Percentiles rank a stretch among this genome's conserved stretches.
These are phyloP conservation scores for Paramisgurnus dabryanus DNA, from an alignment of 2,113 vertebrate genomes.

Conservation along the genomic window DNA sequence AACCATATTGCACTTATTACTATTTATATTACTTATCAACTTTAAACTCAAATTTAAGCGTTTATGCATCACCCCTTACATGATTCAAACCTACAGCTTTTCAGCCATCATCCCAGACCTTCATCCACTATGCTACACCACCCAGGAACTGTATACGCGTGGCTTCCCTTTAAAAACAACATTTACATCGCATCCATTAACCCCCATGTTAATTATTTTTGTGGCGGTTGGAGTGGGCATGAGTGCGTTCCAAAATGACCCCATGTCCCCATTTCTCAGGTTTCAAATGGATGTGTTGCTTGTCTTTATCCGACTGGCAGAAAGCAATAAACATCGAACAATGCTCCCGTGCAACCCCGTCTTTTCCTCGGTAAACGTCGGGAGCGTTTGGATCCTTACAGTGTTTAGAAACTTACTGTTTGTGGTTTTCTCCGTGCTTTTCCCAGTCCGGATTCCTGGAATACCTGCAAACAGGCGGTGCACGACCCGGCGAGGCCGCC, in stretches of 20 bases:
- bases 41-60: no score
- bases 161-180: not conserved
- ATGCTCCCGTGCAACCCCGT: slow-evolving; percentile 34
- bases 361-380: not conserved
- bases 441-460: slow-evolving; percentile 58
- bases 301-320: not conserved
- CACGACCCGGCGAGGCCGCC: slow-evolving; percentile 45
- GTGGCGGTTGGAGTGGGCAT: slow-evolving; percentile 22
- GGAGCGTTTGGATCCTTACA: not conserved
- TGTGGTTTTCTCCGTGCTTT: slow-evolving; percentile 4
- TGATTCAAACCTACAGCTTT: not conserved
- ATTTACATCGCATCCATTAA: not conserved
- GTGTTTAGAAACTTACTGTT: not conserved
- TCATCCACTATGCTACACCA: not conserved
- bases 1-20: no score
- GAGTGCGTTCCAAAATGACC: slow-evolving; percentile 33
- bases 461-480: slow-evolving; percentile 56
- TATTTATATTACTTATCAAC: no score
- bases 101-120: not conserved
- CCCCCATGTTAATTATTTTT: slow-evolving; percentile 22
- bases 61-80: no score
- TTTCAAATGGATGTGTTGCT: slow-evolving; percentile 32
- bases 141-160: not conserved
- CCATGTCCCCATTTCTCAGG: not conserved
- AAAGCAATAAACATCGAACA: slow-evolving; percentile 23